Base-by-base conservation (phyloP, 2,113 vertebrate species). In the Larimichthys crocea region DNA sequence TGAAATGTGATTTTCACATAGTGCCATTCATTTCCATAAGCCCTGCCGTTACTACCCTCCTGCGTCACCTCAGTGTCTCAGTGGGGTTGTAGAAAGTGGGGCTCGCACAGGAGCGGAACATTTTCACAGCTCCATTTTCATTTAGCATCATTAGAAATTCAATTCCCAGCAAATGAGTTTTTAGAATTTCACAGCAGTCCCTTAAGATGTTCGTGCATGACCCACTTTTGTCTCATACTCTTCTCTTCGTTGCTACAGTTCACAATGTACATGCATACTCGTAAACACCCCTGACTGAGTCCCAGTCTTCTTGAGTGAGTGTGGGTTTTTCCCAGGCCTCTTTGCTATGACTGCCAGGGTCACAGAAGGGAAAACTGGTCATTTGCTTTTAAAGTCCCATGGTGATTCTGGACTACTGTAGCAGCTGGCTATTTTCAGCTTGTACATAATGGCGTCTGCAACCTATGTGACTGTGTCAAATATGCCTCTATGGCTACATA, bases 61-160 rank as follows among this genome's bases (percentile, higher is more conserved):
- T 80, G 73, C 72, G 84, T 78, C 40, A 73, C 81, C 89, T 87
- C 26, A 11, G 53, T 15, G 78, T 88, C 88, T 88, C 92, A 62
- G 76, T 46, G 81, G 91, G 79, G 73, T 83, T 87, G 85, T 86
- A 49, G 72, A 81, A 87, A 86, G 66, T 68, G 48, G 74, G 67
- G 70, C 85, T 86, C 5, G 20, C 3, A 22, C 85, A 78, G 64
- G 52, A 89, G 74, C 79, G 46, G 76, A 88, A 86, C 87, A 73
- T 82, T 90, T 88, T 93, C 89, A 81, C 85, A 73, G 89, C 89
- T 93, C 90, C 86, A 81, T 90, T 94, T 93, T 92, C 91, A 93
- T 92, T 93, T 87, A 87, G 85, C 61, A 66, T 90, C 93, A 94
- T 95, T 93, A 94, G 83, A 92, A 94, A 94, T 92, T 93, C 89